Base-by-base conservation (phyloP, 2,113 vertebrate species). In the Psettodes erumei region DNA sequence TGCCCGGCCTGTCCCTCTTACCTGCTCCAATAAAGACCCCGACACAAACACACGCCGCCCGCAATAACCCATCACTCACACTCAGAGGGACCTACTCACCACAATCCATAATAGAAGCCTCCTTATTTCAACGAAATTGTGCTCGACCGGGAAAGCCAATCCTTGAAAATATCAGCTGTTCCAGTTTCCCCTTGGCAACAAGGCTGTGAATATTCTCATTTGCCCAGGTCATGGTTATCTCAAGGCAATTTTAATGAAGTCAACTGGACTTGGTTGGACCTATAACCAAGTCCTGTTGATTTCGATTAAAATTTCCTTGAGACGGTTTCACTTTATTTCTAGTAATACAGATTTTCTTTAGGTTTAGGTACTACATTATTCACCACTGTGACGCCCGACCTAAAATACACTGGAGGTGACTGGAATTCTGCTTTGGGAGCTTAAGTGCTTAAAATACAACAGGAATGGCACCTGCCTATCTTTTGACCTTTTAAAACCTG, bases 1-100 rank as follows among this genome's bases (percentile, higher is more conserved):
- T 27, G 47, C 58, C 45, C 45, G 54, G 33, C 35, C 38, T 79
- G 66, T 40, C 61, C 67, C 48, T 86, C 48, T 71, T 74, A 61
- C 68, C 59, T 75, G 40, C 42, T 72, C 30, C 40, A 77, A 47
- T 78, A 78, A 75, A 83, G 42, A 73, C 50, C 60, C 30, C 25
- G 50, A 45, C 48, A 38, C 45, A 53, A 7, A 25, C 40, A 43
- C 63, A 50, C 18, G 30, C 59, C 23, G 23, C 51, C 28, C 33
- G 33, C 6, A 28, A 48, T 58, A 35, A 75, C 25, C 37, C 15
- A 63, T 66, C 58, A 64, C 42, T 76, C 76, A 77, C 25, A 75
- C 43, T 42, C 28, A 67, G 37, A 50, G 25, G 13, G 8, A 62
- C 47, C 16, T 23, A 56, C 30, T 53, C 53, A 48, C 63, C 53